phyloP scores from a whole-genome alignment of 2,888 invertebrate genomes.

The Drosophila fungiperda region DNA sequence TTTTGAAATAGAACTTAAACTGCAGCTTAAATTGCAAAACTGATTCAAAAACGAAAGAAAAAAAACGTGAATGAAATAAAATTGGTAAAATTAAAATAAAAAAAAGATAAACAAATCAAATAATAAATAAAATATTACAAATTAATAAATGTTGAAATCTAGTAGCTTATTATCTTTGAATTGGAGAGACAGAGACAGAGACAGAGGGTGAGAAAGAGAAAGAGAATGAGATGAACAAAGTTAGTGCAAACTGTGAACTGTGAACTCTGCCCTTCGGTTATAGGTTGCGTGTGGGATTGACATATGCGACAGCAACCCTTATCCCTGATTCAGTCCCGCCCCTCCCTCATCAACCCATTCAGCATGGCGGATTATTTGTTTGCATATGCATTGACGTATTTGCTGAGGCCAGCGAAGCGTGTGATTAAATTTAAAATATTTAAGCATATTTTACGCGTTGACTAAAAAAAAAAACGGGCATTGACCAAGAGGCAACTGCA shows the following conservation, averaged over 20 bases:
- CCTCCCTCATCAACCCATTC: background rate
- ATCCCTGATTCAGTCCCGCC: background rate
- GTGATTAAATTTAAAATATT: slow-evolving; percentile 80
- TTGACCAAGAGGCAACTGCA: slow-evolving; percentile 63
- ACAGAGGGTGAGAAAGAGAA: too few species aligned
- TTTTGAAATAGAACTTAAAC: slow-evolving; percentile 4
- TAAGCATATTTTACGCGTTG: slow-evolving; percentile 80
- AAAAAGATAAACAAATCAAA: background rate
- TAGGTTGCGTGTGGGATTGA: background rate
- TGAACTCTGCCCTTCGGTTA: background rate
- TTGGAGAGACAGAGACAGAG: background rate
- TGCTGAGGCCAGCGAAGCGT: slow-evolving; percentile 72
- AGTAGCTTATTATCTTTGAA: background rate
- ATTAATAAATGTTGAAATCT: background rate
- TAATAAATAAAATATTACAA: too few species aligned
- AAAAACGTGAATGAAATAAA: background rate
- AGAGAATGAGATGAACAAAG: background rate
- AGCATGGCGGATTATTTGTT: slow-evolving; percentile 63
- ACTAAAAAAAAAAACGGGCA: slow-evolving; percentile 63
- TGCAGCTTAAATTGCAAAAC: slow-evolving; percentile 1
- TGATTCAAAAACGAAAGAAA: background rate
- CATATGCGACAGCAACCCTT: background rate
- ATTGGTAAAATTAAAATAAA: background rate
- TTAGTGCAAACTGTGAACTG: background rate
- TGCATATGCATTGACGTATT: slow-evolving; percentile 79